phyloP scores from a whole-genome alignment of 2,113 vertebrate genomes.

The Chlorodrepanis virens region DNA sequence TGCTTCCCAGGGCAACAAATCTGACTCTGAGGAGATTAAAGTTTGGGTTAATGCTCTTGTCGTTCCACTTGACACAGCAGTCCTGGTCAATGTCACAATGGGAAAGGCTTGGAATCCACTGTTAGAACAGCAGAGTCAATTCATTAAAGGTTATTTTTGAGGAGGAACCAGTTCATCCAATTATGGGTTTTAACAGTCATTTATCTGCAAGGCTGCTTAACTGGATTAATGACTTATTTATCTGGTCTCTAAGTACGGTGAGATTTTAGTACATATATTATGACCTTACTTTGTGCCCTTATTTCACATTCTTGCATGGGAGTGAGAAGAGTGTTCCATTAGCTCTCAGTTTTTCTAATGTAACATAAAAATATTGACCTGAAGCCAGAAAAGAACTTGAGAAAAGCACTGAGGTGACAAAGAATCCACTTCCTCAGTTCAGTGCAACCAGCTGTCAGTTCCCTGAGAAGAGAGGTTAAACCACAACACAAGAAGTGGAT shows the following conservation, averaged over 20 bases:
- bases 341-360: neutral
- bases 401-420: neutral
- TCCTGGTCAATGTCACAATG: slow-evolving; percentile 43
- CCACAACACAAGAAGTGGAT: neutral
- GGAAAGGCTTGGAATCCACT: neutral
- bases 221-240: slow-evolving; percentile 61
- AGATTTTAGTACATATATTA: slow-evolving; percentile 32
- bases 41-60: slow-evolving; percentile 53
- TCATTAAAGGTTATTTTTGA: slow-evolving; percentile 69
- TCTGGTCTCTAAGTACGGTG: slow-evolving; percentile 33
- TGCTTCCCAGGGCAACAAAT: slow-evolving; percentile 26
- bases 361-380: neutral
- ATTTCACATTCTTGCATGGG: neutral
- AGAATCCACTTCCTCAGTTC: neutral
- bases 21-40: slow-evolving; percentile 47
- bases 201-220: slow-evolving; percentile 61
- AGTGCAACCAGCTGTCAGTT: neutral
- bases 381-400: neutral
- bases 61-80: slow-evolving; percentile 52
- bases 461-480: neutral
- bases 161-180: slow-evolving; percentile 66
- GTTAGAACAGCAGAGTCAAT: slow-evolving; percentile 39
- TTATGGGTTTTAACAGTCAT: slow-evolving; percentile 62
- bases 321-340: neutral
- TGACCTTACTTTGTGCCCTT: slow-evolving; percentile 35